These are phyloP conservation scores for Stichodactyla helianthus DNA, from an alignment of 64 coral and sea anemone genomes.

Conservation along the genomic window DNA sequence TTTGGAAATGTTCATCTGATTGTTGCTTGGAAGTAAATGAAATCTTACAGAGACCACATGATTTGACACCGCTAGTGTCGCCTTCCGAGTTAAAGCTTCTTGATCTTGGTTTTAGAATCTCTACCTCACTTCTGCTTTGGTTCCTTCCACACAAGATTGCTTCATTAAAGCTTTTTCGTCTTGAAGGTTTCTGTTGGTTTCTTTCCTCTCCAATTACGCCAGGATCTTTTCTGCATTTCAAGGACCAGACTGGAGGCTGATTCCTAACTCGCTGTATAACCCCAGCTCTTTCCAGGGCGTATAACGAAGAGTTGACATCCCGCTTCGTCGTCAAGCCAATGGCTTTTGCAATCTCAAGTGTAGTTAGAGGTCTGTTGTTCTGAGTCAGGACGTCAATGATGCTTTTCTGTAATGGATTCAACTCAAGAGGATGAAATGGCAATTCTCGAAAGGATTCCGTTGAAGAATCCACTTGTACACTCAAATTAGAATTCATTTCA, in stretches of 20 bases:
- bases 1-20: constrained; percentile 52
- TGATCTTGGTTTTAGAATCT: neutral
- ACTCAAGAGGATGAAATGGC: neutral
- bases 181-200: neutral
- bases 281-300: neutral
- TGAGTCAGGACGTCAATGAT: neutral
- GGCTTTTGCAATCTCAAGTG: neutral
- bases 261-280: neutral
- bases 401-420: neutral
- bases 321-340: neutral
- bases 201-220: constrained; percentile 51
- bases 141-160: neutral
- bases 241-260: neutral
- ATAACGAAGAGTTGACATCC: neutral
- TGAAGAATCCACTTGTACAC: neutral
- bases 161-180: constrained; percentile 17
- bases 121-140: neutral
- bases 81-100: neutral
- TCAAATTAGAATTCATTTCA: neutral
- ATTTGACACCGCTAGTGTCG: constrained; percentile 6
- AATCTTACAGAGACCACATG: constrained; percentile 39
- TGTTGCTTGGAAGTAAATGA: constrained; percentile 27
- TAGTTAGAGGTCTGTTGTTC: constrained; percentile 14
- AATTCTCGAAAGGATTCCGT: neutral
- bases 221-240: neutral